A percentile compares a stretch with the other conserved stretches of the same genome.
Evolutionary conservation across 1,140 invertebrate species (phyloP).

Genomic region (Platyscapa corneri): DNA sequence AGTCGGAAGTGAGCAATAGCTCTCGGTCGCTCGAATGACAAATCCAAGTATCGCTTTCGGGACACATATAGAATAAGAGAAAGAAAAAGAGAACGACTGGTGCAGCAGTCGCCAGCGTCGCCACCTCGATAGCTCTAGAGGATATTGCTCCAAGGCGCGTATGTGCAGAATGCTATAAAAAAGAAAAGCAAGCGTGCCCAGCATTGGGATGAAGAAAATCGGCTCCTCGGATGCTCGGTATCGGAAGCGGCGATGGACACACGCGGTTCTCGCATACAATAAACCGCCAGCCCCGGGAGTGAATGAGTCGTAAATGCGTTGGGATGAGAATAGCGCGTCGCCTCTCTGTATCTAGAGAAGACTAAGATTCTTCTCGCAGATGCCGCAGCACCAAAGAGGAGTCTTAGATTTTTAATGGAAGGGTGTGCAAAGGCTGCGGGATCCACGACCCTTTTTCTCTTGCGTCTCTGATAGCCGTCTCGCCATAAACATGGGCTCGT

Average conservation of each 20-base stretch:
- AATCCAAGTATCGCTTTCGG: not conserved
- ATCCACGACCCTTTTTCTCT: constrained; percentile 21
- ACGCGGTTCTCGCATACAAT: constrained; percentile 23
- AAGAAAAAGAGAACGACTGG: not conserved
- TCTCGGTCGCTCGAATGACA: not conserved
- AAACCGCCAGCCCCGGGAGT: not conserved
- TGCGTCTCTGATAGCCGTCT: constrained; percentile 11
- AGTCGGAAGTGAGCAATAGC: constrained; percentile 16
- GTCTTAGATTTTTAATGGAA: constrained; percentile 31
- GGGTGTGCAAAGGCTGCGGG: not conserved
- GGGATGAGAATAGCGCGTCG: constrained; percentile 16
- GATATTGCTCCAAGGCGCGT: not conserved
- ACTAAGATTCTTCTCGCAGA: constrained; percentile 20
- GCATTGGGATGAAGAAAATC: constrained; percentile 2
- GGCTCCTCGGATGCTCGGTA: not conserved
- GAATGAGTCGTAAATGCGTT: constrained; percentile 43
- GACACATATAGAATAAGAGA: not conserved
- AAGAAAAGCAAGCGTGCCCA: not conserved
- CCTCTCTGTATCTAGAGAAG: too few relatives aligned
- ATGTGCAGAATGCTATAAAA: constrained; percentile 11
- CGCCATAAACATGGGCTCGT: constrained; percentile 13
- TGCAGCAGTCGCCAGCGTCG: not conserved
- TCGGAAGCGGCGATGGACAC: not conserved
- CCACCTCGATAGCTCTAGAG: not conserved
- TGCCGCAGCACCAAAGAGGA: constrained; percentile 12